Conservation (phyloP, 1,140 invertebrate genomes). For the Lordiphosa collinella region DNA sequence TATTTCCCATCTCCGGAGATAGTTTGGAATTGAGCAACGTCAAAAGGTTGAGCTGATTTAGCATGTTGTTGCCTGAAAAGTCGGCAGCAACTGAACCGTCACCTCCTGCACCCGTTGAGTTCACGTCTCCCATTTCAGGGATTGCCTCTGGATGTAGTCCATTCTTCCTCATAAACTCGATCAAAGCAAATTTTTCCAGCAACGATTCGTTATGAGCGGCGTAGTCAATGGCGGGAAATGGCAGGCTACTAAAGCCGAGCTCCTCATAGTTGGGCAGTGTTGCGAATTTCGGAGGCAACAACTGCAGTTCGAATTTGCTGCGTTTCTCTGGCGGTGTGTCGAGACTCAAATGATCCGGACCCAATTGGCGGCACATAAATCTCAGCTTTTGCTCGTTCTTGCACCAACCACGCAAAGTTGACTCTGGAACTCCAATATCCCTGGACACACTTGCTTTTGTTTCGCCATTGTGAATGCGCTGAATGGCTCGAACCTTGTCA, state of each 20-base stretch:
- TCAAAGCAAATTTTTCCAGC: constrained; percentile 57
- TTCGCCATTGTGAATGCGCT: constrained; percentile 89
- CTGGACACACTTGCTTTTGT: constrained; percentile 90
- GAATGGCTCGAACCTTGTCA: constrained; percentile 89
- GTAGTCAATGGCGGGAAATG: constrained; percentile 46
- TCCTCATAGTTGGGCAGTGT: constrained; percentile 57
- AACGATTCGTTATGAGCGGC: constrained; percentile 51
- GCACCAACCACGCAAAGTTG: constrained; percentile 90
- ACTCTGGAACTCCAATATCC: constrained; percentile 90
- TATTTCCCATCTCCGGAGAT: constrained; percentile 56
- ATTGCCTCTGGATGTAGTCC: constrained; percentile 80
- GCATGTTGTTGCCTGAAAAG: constrained; percentile 50
- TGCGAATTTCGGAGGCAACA: constrained; percentile 65
- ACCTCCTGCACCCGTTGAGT: constrained; percentile 9
- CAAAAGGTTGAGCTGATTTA: constrained; percentile 49
- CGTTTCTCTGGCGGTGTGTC: constrained; percentile 81
- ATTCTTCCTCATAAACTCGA: constrained; percentile 64
- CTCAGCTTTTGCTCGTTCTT: constrained; percentile 90
- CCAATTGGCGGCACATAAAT: constrained; percentile 85
- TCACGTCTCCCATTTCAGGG: constrained; percentile 10
- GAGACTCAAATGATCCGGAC: constrained; percentile 81
- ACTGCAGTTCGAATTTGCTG: constrained; percentile 62
- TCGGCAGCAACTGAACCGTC: constrained; percentile 14
- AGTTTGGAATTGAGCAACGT: constrained; percentile 60
- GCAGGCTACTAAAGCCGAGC: constrained; percentile 56